phyloP scores from a whole-genome alignment of 2,797 vertebrate species.

The Leptatherina wallacei region DNA sequence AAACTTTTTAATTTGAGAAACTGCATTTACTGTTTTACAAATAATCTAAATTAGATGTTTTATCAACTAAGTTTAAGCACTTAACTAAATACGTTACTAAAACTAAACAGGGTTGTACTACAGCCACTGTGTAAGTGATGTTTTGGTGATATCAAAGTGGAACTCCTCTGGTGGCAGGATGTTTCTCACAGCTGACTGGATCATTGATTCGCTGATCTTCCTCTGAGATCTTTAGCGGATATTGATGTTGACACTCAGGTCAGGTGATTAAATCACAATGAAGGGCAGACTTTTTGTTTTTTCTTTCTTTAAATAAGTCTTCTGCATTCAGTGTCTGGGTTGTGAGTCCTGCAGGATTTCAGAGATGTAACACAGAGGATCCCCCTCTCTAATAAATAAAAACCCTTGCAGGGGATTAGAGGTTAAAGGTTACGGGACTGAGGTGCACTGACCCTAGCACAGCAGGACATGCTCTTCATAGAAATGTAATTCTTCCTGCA shows the following conservation, averaged over 20 bases:
- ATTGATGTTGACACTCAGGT: constrained; percentile 65
- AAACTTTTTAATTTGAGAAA: neutral
- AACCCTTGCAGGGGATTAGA: constrained; percentile 68
- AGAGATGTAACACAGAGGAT: constrained; percentile 67
- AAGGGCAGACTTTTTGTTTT: neutral
- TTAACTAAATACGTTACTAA: neutral
- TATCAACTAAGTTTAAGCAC: neutral
- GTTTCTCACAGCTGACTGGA: constrained; percentile 28
- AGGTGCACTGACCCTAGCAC: constrained; percentile 86
- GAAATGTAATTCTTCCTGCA: constrained; percentile 84
- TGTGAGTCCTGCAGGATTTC: constrained; percentile 83
- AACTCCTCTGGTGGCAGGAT: constrained; percentile 4
- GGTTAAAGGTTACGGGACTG: constrained; percentile 88
- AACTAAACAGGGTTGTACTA: neutral
- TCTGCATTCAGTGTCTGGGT: constrained; percentile 57
- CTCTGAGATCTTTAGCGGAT: constrained; percentile 55
- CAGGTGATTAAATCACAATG: constrained; percentile 58
- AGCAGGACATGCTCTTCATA: constrained; percentile 85
- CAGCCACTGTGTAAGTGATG: neutral
- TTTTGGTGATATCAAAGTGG: constrained; percentile 6
- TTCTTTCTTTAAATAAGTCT: constrained; percentile 38
- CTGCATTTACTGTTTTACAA: too few species aligned
- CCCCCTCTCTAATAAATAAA: constrained; percentile 80
- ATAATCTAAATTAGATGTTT: too few species aligned
- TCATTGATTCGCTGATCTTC: constrained; percentile 35